These are phyloP conservation scores for Mycteria americana DNA, from an alignment of 2,797 vertebrate genomes.

Conservation along the genomic window DNA sequence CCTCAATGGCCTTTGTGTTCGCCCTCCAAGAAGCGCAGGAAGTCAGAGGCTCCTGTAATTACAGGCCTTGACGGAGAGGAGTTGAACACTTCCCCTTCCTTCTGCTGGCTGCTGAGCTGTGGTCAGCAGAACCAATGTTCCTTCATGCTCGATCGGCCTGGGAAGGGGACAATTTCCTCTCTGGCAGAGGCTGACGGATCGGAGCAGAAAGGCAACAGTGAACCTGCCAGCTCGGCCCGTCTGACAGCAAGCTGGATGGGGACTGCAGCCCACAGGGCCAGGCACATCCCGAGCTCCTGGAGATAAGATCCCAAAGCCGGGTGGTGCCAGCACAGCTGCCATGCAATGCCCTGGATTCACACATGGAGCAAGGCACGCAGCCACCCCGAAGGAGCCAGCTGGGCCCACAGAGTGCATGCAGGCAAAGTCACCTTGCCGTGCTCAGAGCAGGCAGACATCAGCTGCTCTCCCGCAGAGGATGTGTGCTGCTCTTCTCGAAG, in stretches of 20 bases:
- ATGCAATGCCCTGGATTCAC: rapidly evolving
- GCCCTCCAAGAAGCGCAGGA: not conserved
- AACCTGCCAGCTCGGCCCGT: not conserved
- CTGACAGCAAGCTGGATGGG: not conserved
- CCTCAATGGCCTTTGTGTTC: not conserved
- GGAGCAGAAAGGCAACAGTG: not conserved
- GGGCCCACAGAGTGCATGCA: not conserved
- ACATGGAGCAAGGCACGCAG: not conserved
- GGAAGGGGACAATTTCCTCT: not conserved
- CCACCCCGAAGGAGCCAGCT: not conserved
- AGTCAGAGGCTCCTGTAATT: not conserved
- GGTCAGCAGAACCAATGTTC: not conserved
- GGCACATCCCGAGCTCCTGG: not conserved
- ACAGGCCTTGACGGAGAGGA: not conserved
- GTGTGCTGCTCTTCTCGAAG: not conserved
- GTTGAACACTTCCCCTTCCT: not conserved
- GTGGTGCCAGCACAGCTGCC: not conserved
- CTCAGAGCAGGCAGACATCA: not conserved
- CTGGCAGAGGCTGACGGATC: not conserved
- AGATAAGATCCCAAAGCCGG: not conserved
- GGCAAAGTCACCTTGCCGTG: not conserved
- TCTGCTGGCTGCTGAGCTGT: not conserved
- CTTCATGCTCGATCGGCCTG: rapidly evolving
- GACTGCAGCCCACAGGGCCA: not conserved
- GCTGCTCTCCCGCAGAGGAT: not conserved